Evolutionary conservation across 2,113 vertebrate genomes (phyloP), one percentile per base, ranked within the genome.

Genomic region (Laterallus jamaicensis): DNA sequence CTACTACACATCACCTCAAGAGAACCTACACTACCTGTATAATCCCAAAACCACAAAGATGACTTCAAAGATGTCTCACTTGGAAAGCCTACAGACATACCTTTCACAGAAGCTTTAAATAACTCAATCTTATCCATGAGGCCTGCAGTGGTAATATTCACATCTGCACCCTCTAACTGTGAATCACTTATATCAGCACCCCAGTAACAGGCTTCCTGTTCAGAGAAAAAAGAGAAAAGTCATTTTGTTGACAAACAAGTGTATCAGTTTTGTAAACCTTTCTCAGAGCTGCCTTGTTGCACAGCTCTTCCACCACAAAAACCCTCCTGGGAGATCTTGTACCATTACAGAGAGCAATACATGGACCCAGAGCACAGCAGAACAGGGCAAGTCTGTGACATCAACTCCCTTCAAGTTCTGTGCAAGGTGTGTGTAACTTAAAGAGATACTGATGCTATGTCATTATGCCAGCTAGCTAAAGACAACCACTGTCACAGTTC

Each of bases 171-270:
- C 79, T 97, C 94, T 56, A 99, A 86, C 96, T 99, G 99, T 10
- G 96, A 97, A 42, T 98, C 95, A n/a, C 98, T 98, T 80, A 97
- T 97, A 94, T 99, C 99, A 95, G 98, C 92, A 15, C 99, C 99
- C 82, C 99, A 93, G 84, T 98, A 99, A 89, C 91, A 97, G 16
- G 96, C 97, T 74, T 96, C 97, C 99, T 99, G 86, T 31, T 44
- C 68, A 86, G 54, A 92, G 32, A 92, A 40, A 40, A 89, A 71
- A 86, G 20, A 93, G 50, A 83, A 73, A 37, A 77, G 32, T 42
- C 2, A 35, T 49, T 79, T 73, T 54, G 75, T 60, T 70, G 71
- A 66, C 59, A 71, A 29, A 40, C 4, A 8, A 25, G 42, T 20
- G 8, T 62, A 54, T 54, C 81, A 44, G 47, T 54, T 87, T 79